Conservation (phyloP, 2,888 invertebrate genomes). For the Mesochorus sp. region DNA sequence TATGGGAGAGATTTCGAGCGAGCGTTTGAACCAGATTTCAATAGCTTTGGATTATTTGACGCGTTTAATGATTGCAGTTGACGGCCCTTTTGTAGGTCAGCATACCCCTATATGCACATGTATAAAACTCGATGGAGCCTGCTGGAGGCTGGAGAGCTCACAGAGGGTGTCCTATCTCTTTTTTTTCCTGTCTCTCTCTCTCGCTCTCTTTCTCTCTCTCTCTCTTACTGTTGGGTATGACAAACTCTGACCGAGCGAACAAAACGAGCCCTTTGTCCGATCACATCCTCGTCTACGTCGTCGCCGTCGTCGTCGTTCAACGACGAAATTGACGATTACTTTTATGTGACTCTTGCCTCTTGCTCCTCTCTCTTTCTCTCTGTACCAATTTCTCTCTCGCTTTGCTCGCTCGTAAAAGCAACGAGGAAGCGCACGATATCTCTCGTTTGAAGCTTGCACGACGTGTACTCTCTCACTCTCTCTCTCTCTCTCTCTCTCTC, state of each 20-base stretch:
- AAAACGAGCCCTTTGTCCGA: conserved; percentile 49
- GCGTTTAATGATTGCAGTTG: not conserved
- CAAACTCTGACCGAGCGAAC: conserved; percentile 8
- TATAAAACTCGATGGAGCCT: not conserved
- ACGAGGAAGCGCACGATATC: conserved; percentile 21
- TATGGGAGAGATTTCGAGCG: conserved; percentile 31
- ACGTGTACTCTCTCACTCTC: not conserved
- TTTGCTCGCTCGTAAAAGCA: conserved; percentile 58
- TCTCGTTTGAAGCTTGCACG: conserved; percentile 42
- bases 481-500: no score
- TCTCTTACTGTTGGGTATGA: conserved; percentile 2
- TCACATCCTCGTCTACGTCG: conserved; percentile 48
- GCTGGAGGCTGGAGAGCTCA: conserved; percentile 5
- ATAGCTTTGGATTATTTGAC: not conserved
- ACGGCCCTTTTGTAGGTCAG: not conserved
- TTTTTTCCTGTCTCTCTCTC: not conserved
- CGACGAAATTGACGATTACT: conserved; percentile 67
- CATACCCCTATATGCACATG: not conserved
- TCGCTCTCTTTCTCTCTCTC: not conserved
- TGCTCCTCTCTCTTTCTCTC: conserved; percentile 38
- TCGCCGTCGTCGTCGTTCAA: conserved; percentile 44
- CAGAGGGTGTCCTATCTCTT: conserved; percentile 12
- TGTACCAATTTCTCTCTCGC: conserved; percentile 34
- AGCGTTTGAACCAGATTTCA: conserved; percentile 14
- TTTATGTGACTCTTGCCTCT: conserved; percentile 58